These are phyloP conservation scores for Dicaeum eximium DNA, from an alignment of 2,113 vertebrate species.

Conservation along the genomic window DNA sequence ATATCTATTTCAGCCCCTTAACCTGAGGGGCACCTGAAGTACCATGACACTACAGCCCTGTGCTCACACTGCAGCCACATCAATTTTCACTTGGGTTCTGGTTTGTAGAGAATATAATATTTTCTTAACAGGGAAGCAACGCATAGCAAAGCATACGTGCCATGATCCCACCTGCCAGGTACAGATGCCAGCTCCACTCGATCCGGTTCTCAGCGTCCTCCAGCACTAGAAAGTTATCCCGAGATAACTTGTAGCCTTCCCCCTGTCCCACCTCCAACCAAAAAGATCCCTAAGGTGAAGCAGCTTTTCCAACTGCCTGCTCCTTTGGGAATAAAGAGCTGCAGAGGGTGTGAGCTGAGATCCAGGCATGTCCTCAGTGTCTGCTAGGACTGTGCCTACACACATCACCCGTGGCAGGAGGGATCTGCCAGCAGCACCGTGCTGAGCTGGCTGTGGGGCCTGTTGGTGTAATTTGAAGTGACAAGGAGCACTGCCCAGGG, in stretches of 20 bases:
- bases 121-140: background rate
- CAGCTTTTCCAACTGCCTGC: background rate
- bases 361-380: background rate
- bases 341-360: background rate
- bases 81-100: background rate
- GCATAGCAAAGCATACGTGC: background rate
- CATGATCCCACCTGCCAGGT: background rate
- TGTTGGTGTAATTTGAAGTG: background rate
- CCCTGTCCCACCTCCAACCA: background rate
- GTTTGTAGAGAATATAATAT: background rate
- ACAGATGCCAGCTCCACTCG: accelerated
- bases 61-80: accelerated
- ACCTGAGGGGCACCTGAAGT: background rate
- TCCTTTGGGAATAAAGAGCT: background rate
- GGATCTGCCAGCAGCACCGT: accelerated
- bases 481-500: background rate
- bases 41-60: accelerated
- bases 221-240: background rate
- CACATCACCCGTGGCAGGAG: background rate
- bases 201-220: background rate
- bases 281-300: background rate
- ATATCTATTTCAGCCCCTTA: background rate
- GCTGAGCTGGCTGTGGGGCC: background rate
- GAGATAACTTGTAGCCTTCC: background rate
- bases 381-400: background rate